Base-by-base conservation (phyloP, 2,113 vertebrate species). In the Thunnus maccoyii region DNA sequence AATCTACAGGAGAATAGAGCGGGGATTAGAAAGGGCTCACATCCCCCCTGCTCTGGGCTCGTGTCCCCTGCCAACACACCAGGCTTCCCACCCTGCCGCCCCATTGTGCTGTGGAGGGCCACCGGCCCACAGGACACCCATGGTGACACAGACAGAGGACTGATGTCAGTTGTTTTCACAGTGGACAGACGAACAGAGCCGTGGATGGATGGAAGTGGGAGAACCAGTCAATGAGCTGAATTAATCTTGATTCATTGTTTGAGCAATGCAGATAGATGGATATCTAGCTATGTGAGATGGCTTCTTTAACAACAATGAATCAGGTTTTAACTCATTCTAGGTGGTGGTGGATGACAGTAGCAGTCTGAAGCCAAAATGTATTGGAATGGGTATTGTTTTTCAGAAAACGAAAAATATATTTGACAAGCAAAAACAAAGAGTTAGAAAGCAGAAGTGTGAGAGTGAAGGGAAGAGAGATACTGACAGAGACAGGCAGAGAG, bases 121-220 rank as follows among this genome's bases (percentile, higher is more conserved):
- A 85, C 68, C 48, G n/a, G 74, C 76, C 85, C 83, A 92, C 76
- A 90, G 88, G 86, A 89, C 83, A 76, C 63, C 80, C 69, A 69
- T 32, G 47, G 77, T 22, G 71, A 84, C 66, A 85, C 41, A 64
- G 55, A 82, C 76, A 80, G 81, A 87, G 55, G 81, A 85, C 82
- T 92, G 91, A 92, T 92, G 86, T 94, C 93, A 94, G 86, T 90
- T 92, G 91, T 91, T 94, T 93, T 91, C 48, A 90, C 80, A 91
- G 86, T 8, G 55, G 50, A 70, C 20, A 3, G 68, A 73, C 1
- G 15, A 70, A 48, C 50, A 69, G 61, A 81, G 78, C 62, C n/a
- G 11, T 52, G 32, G 62, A 66, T 52, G 72, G 54, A 76, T 75
- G 47, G 44, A 62, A 70, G 73, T 66, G 41, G 68, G 47, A 41